phyloP scores from a whole-genome alignment of 2,113 vertebrate species.

The Protobothrops mucrosquamatus region DNA sequence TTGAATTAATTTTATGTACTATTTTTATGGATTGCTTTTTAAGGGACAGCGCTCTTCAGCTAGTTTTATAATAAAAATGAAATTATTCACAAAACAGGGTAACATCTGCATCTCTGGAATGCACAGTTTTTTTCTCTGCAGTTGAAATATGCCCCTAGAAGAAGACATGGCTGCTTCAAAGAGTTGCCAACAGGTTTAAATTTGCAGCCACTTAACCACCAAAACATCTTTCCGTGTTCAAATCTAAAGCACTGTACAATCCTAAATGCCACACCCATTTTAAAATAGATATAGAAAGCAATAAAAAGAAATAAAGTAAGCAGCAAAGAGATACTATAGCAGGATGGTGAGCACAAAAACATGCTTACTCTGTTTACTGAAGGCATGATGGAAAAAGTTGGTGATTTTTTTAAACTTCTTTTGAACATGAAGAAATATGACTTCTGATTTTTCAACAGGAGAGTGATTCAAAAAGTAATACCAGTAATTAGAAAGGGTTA shows the following conservation, averaged over 20 bases:
- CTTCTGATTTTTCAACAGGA: not conserved
- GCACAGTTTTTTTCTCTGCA: not conserved
- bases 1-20: not conserved
- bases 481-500: not conserved
- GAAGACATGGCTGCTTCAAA: not conserved
- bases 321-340: not conserved
- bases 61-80: not conserved
- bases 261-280: not conserved
- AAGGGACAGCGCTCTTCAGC: not conserved
- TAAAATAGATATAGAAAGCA: not conserved
- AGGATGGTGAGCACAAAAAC: not conserved
- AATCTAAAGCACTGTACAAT: not conserved
- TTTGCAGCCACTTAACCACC: not conserved
- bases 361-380: not conserved
- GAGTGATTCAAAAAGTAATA: not conserved
- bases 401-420: not conserved
- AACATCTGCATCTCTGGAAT: not conserved
- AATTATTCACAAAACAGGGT: not conserved
- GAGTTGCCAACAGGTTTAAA: not conserved
- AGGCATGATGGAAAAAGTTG: not conserved
- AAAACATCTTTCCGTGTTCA: not conserved
- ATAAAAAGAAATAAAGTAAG: not conserved
- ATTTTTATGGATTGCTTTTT: not conserved
- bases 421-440: not conserved
- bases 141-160: not conserved